Conservation (phyloP, 2,888 invertebrate species). For the Priocnemis perturbator region DNA sequence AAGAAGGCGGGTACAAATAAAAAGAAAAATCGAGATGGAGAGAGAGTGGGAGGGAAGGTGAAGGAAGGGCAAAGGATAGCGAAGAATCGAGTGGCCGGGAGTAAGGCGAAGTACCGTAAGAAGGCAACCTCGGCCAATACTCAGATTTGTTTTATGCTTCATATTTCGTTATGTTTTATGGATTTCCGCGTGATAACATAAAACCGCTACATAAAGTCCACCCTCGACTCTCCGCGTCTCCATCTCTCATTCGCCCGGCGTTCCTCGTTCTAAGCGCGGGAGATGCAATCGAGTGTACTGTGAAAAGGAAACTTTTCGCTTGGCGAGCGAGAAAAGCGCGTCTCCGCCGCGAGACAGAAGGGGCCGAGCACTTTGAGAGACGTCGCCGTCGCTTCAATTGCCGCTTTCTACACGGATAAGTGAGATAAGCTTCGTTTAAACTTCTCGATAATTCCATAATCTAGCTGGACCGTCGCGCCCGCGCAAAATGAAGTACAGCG, state of each 20-base stretch:
- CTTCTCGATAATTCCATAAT: too few species aligned
- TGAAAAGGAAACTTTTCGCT: not conserved
- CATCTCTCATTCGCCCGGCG: not conserved
- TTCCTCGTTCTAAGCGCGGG: conserved; percentile 16
- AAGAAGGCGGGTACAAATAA: not conserved
- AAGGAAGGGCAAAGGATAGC: not conserved
- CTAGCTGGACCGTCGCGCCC: too few species aligned
- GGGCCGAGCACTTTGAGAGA: conserved; percentile 31
- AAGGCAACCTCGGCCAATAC: not conserved
- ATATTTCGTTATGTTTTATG: conserved; percentile 50
- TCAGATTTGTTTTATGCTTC: conserved; percentile 40
- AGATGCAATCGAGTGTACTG: conserved; percentile 16
- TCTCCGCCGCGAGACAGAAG: not conserved
- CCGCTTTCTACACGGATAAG: conserved; percentile 3
- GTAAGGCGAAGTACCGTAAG: not conserved
- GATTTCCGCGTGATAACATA: conserved; percentile 45
- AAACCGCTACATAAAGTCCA: conserved; percentile 34
- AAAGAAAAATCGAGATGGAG: not conserved
- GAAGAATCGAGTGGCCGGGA: not conserved
- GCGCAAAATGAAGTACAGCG: too few species aligned
- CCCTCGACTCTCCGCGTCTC: not conserved
- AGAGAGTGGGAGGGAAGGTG: too few species aligned
- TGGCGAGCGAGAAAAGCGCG: not conserved
- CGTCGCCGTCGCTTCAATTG: conserved; percentile 31
- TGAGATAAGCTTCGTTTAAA: not conserved